These are phyloP conservation scores for Cyprinodon brontotheroides DNA, from an alignment of 2,113 vertebrate genomes.

Conservation along the genomic window DNA sequence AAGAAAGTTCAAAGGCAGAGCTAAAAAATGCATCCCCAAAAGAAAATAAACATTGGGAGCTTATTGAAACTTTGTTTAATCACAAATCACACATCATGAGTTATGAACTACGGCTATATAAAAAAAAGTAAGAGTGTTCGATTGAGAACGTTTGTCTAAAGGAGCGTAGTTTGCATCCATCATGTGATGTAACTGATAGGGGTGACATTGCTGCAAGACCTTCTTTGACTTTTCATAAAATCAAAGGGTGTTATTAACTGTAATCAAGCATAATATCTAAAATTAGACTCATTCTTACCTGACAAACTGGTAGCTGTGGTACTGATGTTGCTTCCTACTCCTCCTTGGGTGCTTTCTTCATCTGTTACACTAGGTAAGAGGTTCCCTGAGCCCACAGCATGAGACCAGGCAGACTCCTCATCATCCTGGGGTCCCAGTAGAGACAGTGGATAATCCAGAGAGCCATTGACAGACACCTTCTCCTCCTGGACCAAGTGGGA, in stretches of 20 bases:
- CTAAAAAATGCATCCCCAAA: too few relatives aligned
- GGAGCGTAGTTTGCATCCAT: background rate
- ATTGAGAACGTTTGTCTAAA: background rate
- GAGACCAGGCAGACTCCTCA: constrained; percentile 64
- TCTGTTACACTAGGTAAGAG: constrained; percentile 68
- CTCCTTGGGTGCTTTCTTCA: constrained; percentile 60
- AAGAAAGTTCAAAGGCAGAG: too few relatives aligned
- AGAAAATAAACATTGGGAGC: too few relatives aligned
- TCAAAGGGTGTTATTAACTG: background rate
- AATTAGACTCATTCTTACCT: constrained; percentile 54
- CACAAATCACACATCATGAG: too few relatives aligned
- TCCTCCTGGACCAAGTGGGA: constrained; percentile 53
- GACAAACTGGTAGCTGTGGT: constrained; percentile 52
- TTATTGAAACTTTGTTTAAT: too few relatives aligned
- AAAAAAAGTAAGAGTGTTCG: background rate
- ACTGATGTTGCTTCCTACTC: constrained; percentile 50
- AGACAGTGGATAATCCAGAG: constrained; percentile 49
- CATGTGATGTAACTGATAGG: background rate
- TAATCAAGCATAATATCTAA: background rate
- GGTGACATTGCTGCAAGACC: background rate
- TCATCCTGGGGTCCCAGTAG: constrained; percentile 36
- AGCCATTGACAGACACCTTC: constrained; percentile 37
- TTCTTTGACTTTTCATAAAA: background rate
- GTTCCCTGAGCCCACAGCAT: constrained; percentile 66
- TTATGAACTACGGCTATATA: background rate